Base-by-base conservation (phyloP, 2,113 vertebrate species). In the Hyaena hyaena region DNA sequence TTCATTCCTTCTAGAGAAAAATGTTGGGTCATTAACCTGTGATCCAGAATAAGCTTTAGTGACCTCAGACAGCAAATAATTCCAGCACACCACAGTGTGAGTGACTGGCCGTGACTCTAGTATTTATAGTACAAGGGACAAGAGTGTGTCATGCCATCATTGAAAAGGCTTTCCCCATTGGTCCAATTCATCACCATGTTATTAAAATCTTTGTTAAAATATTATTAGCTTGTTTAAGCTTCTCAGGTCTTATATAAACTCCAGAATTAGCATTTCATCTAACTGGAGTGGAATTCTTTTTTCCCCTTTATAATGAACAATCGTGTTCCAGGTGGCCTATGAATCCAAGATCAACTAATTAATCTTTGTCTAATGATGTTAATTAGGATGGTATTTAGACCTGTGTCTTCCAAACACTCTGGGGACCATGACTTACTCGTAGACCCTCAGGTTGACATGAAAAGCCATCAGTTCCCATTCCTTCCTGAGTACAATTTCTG, bases 201-300 rank as follows among this genome's bases (percentile, higher is more conserved):
- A 61, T 93, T 97, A 97, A 97, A 97, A 97, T 97, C 55, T 81
- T 95, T 88, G 33, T 80, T 97, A 96, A 96, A 92, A 58, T 95
- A 92, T 97, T 91, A 97, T 86, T 96, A 96, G 65, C 68, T 92
- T 98, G 86, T 95, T 94, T 94, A 95, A 96, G 50, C 58, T 89
- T 97, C 97, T 96, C 85, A 66, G 93, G 71, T 39, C 84, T 97
- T 68, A 84, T 65, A 80, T n/a, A 74, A 55, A 76, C n/a, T 21
- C 89, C 80, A 53, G 95, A 96, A 95, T 95, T 96, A 96, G 84
- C 90, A 88, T 97, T 96, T 96, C 17, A 81, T 92, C 10, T 69
- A 61, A 76, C 24, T 21, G 65, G 79, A 71, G 77, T 93, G 43
- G 53, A 66, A 50, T 80, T 93, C 28, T 58, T 83, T 94, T 84